Conservation (phyloP, 2,797 vertebrate species). For the Coendou prehensilis region DNA sequence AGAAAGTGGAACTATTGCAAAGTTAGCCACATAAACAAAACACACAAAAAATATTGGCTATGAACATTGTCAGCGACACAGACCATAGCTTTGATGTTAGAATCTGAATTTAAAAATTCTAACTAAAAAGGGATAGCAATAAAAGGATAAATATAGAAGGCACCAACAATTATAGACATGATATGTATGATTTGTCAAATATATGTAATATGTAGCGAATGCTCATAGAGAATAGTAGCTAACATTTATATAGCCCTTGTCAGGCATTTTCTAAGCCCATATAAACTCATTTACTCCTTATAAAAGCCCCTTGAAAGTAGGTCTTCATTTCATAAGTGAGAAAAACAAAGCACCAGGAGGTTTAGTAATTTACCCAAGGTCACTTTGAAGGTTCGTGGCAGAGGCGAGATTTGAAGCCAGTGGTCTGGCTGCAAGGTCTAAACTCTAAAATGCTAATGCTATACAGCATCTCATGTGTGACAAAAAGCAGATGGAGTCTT, state of each 20-base stretch:
- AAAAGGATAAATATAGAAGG: not conserved
- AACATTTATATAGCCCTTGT: not conserved
- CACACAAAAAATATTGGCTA: not conserved
- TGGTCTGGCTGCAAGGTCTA: not conserved
- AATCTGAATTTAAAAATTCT: not conserved
- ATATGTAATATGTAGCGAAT: not conserved
- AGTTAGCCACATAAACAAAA: not conserved
- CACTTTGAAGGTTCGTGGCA: not conserved
- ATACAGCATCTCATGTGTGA: not conserved
- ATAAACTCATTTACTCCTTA: conserved; percentile 15
- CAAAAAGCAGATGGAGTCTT: not conserved
- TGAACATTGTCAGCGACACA: not conserved
- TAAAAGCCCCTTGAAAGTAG: not conserved
- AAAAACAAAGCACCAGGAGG: not conserved
- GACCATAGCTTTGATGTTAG: not conserved
- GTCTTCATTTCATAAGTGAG: not conserved
- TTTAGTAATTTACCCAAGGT: not conserved
- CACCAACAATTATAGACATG: not conserved
- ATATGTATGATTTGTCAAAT: not conserved
- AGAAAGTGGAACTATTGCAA: not conserved
- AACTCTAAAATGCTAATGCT: not conserved
- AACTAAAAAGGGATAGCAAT: not conserved
- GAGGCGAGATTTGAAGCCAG: not conserved
- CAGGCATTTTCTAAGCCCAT: not conserved
- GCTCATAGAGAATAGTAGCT: not conserved